Evolutionary conservation across 2,888 invertebrate genomes (phyloP), one percentile per base, ranked within the genome.

Genomic region (Uloborus plumipes): DNA sequence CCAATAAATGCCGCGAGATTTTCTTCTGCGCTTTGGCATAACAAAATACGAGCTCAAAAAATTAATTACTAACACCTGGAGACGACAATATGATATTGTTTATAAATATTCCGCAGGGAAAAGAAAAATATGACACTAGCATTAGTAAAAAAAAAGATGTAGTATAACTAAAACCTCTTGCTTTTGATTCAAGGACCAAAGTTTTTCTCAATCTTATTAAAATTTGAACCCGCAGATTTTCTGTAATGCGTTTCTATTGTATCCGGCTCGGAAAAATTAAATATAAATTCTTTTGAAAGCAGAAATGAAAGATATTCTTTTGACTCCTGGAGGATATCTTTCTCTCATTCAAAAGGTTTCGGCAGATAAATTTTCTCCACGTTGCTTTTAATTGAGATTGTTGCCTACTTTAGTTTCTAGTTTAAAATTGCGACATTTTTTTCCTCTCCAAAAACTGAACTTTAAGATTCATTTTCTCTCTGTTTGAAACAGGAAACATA

Each of bases 1-100:
- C 74, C 80, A 80, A 80, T 80, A 80, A 26, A 73, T 80, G 69
- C 74, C 69, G 64, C 74, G 47, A 73, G 67, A 67, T 79, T 79
- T 79, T 73, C 73, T 73, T 79, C 50, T 55, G 58, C 70, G 53
- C 59, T 61, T 66, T 55, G 9, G 7, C 18, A 69, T 26, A 80
- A 80, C 80, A 80, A 80, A 74, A 80, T 67, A 50, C 26, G 50
- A n/a, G 50, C 73, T 49, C 50, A 80, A 80, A 80, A 80, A 80
- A 80, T 80, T 80, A 80, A 80, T 80, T 80, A 80, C 69, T 69
- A 74, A 80, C 79, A 79, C 74, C 62, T 80, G 70, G 58, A 74
- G 50, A 74, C 69, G 74, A 80, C 74, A 80, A 74, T 80, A 66
- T 66, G 22, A 66, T 66, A 80, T 74, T 80, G 80, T 74, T 74